A percentile compares a stretch with the other conserved stretches of the same genome.
phyloP scores from a whole-genome alignment of 1,140 invertebrate species.

The Eriosoma lanigerum region DNA sequence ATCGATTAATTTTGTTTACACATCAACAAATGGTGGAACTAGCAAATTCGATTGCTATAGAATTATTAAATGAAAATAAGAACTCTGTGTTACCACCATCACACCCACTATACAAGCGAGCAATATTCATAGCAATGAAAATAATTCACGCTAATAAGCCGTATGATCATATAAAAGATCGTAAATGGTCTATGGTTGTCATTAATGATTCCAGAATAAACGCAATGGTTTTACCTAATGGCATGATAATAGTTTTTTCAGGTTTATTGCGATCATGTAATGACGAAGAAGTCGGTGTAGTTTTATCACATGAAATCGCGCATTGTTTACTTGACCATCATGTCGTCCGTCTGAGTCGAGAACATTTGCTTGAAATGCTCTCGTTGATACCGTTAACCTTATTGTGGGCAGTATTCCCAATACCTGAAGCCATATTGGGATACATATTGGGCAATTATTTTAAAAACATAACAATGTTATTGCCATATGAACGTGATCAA shows the following conservation, averaged over 20 bases:
- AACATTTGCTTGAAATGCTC: constrained; percentile 43
- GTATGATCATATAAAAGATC: not conserved
- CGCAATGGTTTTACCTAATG: constrained; percentile 41
- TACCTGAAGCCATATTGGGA: constrained; percentile 37
- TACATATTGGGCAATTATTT: constrained; percentile 34
- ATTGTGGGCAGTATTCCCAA: constrained; percentile 28
- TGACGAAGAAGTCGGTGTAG: constrained; percentile 20
- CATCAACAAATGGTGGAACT: constrained; percentile 29
- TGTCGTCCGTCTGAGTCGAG: constrained; percentile 11
- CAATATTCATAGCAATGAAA: not conserved
- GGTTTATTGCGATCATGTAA: not conserved
- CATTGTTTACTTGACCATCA: constrained; percentile 43
- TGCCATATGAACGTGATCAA: constrained; percentile 36
- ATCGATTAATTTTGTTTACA: constrained; percentile 19
- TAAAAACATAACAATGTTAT: constrained; percentile 15
- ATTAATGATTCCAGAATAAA: constrained; percentile 31
- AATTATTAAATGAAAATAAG: not conserved
- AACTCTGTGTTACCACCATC: not conserved
- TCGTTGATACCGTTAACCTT: not conserved
- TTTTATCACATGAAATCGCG: constrained; percentile 18
- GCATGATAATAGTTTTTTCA: constrained; percentile 38
- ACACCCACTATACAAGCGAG: constrained; percentile 11
- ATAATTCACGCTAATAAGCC: constrained; percentile 26
- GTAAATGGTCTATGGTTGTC: constrained; percentile 32
- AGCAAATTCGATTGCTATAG: not conserved